Evolutionary conservation across 2,797 vertebrate species (phyloP).

Genomic region (Lindbergichthys nudifrons): DNA sequence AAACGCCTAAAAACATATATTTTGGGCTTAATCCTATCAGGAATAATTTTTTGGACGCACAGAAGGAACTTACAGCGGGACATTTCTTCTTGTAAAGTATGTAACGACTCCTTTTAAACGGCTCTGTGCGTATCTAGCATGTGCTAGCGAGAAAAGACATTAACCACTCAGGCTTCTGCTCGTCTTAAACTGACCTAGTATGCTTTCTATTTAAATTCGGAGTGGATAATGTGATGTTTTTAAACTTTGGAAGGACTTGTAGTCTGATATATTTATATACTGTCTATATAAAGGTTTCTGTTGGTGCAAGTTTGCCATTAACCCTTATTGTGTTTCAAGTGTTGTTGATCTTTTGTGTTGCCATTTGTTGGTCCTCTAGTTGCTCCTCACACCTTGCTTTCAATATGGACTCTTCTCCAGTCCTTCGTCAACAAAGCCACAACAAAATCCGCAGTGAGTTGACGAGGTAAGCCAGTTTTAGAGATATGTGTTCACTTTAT

Average conservation of each 20-base stretch:
- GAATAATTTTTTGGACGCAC: conserved; percentile 1
- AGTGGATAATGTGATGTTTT: not conserved
- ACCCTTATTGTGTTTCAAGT: not conserved
- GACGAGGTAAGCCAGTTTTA: conserved; percentile 55
- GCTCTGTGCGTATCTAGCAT: conserved; percentile 8
- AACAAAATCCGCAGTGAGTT: conserved; percentile 69
- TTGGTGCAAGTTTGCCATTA: not conserved
- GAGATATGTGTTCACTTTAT: not conserved
- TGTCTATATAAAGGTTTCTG: not conserved
- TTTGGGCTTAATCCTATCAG: not conserved
- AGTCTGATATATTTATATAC: not conserved
- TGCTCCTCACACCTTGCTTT: conserved; percentile 14
- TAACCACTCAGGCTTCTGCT: conserved; percentile 4
- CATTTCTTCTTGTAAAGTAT: conserved; percentile 26
- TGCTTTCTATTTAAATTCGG: not conserved
- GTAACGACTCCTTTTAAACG: not conserved
- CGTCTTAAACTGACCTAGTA: not conserved
- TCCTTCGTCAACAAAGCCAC: conserved; percentile 72
- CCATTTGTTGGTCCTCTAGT: conserved; percentile 18
- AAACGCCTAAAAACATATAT: conserved; percentile 37
- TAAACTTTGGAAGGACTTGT: not conserved
- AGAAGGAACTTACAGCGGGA: not conserved
- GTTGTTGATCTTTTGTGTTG: conserved; percentile 15
- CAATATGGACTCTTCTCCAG: conserved; percentile 75
- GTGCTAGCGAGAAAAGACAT: conserved; percentile 2